phyloP scores from a whole-genome alignment of 2,113 vertebrate genomes.

The Trichechus manatus region DNA sequence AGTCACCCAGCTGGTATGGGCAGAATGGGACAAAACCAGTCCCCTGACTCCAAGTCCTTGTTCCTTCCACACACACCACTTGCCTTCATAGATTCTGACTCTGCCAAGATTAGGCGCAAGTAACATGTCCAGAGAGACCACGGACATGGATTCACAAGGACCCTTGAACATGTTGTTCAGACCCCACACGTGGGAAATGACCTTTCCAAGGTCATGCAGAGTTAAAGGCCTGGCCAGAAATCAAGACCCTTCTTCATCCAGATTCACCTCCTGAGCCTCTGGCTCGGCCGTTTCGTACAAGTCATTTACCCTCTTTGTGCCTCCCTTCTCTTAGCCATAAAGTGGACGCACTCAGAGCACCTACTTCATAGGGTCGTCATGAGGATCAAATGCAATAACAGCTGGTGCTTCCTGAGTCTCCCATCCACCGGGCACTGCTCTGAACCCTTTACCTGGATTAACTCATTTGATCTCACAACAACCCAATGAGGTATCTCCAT shows the following conservation, averaged over 20 bases:
- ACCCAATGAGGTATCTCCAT: neutral
- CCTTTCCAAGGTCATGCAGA: neutral
- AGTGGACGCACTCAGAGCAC: neutral
- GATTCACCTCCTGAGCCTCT: neutral
- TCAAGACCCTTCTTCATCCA: neutral
- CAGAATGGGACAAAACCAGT: neutral
- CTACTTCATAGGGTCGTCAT: accelerated
- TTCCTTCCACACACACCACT: neutral
- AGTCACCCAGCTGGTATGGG: neutral
- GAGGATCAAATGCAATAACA: neutral
- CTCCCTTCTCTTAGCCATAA: neutral
- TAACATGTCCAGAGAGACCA: neutral
- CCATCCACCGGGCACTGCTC: neutral
- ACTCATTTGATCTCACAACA: neutral
- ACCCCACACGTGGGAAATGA: neutral
- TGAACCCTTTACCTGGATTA: neutral
- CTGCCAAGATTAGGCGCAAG: neutral
- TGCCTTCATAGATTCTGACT: neutral
- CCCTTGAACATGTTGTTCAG: neutral
- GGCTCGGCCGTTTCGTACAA: neutral
- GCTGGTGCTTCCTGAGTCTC: neutral
- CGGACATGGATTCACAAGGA: neutral
- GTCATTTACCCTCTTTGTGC: neutral
- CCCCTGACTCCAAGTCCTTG: neutral
- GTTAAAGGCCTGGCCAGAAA: neutral